Evolutionary conservation across 2,888 invertebrate species (phyloP).

Genomic region (Rhamphomyia laevipes): DNA sequence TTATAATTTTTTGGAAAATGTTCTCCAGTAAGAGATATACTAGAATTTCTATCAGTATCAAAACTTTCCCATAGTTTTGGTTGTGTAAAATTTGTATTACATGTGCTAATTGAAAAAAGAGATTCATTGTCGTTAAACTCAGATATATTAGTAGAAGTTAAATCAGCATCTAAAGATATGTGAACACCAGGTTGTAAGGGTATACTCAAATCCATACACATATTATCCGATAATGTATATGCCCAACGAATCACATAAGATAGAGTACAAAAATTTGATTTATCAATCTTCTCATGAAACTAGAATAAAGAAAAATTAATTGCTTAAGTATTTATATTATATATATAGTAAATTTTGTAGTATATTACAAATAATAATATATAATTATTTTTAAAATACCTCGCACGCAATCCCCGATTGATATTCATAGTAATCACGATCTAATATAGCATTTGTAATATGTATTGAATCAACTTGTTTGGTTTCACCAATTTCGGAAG

Average conservation of each 20-base stretch:
- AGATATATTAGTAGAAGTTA: too few species aligned
- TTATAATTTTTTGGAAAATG: too few species aligned
- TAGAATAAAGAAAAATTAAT: constrained; percentile 19
- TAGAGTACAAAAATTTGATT: constrained; percentile 34
- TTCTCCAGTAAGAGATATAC: too few species aligned
- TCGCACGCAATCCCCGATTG: constrained; percentile 29
- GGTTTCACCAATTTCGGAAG: constrained; percentile 22
- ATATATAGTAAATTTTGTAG: too few species aligned
- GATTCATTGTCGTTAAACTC: too few species aligned
- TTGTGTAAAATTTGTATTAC: too few species aligned
- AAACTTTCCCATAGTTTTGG: too few species aligned
- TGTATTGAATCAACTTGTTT: constrained; percentile 16
- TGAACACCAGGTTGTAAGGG: constrained; percentile 30
- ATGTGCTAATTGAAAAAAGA: too few species aligned
- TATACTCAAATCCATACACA: constrained; percentile 37
- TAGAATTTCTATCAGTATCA: too few species aligned
- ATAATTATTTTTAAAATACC: constrained; percentile 18
- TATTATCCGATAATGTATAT: constrained; percentile 38
- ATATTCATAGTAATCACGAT: constrained; percentile 27
- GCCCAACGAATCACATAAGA: constrained; percentile 38
- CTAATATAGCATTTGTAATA: constrained; percentile 24
- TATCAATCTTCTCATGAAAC: constrained; percentile 35
- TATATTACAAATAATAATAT: too few species aligned
- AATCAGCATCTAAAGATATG: too few species aligned
- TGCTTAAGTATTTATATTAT: neutral